These are phyloP conservation scores for Megaceryle alcyon DNA, from an alignment of 2,797 vertebrate species.

Conservation along the genomic window DNA sequence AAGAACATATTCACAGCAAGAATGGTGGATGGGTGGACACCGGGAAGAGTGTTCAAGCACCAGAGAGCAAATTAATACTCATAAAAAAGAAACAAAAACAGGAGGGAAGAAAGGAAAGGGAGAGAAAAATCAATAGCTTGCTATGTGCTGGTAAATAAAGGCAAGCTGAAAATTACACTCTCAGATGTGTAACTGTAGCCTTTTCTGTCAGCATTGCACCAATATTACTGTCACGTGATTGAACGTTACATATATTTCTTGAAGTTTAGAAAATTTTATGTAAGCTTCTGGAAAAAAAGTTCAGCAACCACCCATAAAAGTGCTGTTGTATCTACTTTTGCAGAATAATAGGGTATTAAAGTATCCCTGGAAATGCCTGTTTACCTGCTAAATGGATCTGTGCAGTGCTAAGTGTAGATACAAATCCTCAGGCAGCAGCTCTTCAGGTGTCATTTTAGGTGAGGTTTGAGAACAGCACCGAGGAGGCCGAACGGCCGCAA, in stretches of 20 bases:
- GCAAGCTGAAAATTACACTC: neutral
- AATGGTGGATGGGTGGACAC: neutral
- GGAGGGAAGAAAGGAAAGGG: neutral
- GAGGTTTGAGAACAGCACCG: neutral
- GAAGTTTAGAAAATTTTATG: neutral
- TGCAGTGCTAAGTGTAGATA: neutral
- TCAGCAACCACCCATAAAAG: neutral
- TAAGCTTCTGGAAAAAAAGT: neutral
- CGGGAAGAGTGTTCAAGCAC: neutral
- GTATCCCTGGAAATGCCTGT: neutral
- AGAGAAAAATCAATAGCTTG: neutral
- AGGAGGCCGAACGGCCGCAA: neutral
- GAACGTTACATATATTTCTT: neutral
- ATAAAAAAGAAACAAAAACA: neutral
- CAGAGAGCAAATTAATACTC: neutral
- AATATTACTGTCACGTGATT: neutral
- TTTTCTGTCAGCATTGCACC: neutral
- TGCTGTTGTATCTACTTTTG: neutral
- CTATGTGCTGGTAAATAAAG: neutral
- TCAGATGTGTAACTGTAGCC: neutral
- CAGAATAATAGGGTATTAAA: conserved; percentile 21
- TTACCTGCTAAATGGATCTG: neutral
- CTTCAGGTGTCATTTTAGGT: neutral
- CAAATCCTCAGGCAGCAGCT: neutral
- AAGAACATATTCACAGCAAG: conserved; percentile 11